A percentile compares a stretch with the other conserved stretches of the same genome.
phyloP scores from a whole-genome alignment of 2,888 invertebrate genomes.

The Eutolmus rufibarbis region DNA sequence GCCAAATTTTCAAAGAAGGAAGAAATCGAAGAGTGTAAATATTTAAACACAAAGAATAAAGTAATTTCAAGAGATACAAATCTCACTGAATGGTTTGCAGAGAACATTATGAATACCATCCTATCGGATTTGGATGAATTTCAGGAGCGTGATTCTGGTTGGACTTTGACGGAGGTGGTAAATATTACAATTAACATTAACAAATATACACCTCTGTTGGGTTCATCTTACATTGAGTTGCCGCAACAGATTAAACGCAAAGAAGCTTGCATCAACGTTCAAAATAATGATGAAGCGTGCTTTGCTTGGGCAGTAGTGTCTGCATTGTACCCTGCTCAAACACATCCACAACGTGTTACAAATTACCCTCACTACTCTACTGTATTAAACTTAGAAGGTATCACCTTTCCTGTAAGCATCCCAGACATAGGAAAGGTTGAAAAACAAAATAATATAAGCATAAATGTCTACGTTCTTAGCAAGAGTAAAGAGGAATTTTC shows the following conservation, averaged over 20 bases:
- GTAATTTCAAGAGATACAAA: conserved; percentile 21
- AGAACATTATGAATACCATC: background rate
- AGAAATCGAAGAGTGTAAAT: background rate
- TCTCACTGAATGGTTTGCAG: background rate
- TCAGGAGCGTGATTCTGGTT: background rate
- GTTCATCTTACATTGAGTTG: background rate
- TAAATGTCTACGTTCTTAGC: conserved; percentile 8
- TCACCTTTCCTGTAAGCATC: background rate
- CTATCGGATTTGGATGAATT: background rate
- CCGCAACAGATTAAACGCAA: background rate
- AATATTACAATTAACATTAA: background rate
- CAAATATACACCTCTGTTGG: conserved; percentile 12
- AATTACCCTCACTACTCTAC: conserved; percentile 12
- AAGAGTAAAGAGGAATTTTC: background rate
- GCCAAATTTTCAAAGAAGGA: background rate
- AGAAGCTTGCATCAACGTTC: background rate
- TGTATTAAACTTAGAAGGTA: conserved; percentile 16
- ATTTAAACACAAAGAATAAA: conserved; percentile 7
- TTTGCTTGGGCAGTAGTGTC: background rate
- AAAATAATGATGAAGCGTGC: conserved; percentile 7
- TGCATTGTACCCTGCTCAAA: background rate
- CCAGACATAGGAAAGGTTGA: background rate
- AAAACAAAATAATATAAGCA: background rate
- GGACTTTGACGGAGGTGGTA: background rate
- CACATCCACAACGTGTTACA: background rate